Evolutionary conservation across 2,888 invertebrate genomes (phyloP).

Genomic region (Drosophila mettleri): DNA sequence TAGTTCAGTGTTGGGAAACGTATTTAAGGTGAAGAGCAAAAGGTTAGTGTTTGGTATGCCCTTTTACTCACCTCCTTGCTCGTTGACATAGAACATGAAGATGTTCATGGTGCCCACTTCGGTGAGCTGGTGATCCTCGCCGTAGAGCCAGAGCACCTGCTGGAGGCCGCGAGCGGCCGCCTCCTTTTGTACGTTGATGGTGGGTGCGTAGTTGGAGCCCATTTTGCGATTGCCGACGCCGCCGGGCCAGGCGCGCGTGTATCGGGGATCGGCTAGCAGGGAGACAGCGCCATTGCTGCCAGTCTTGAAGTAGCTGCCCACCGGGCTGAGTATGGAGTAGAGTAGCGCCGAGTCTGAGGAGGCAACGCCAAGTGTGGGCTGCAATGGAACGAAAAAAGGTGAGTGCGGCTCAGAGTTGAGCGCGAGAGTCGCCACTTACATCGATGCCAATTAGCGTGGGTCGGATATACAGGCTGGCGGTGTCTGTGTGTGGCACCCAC

Average conservation of each 20-base stretch:
- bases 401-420: not conserved
- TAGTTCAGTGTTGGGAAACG: not conserved
- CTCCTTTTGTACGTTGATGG: conserved; percentile 92
- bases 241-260: conserved; percentile 94
- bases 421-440: conserved; percentile 87
- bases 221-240: conserved; percentile 98
- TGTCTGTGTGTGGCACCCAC: conserved; percentile 97
- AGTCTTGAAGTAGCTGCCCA: conserved; percentile 95
- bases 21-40: too few species aligned
- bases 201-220: conserved; percentile 97
- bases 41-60: too few species aligned
- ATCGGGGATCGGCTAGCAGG: conserved; percentile 95
- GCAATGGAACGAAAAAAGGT: conserved; percentile 57
- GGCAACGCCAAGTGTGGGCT: conserved; percentile 97
- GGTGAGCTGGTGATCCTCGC: conserved; percentile 95
- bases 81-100: conserved; percentile 94
- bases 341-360: conserved; percentile 94
- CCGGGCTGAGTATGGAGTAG: conserved; percentile 96
- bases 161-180: conserved; percentile 92
- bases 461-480: conserved; percentile 96
- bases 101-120: conserved; percentile 99
- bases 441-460: conserved; percentile 99
- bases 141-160: conserved; percentile 98
- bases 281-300: conserved; percentile 90
- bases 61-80: conserved; percentile 91